Conservation (phyloP, 2,113 vertebrate species). For the Lathamus discolor region DNA sequence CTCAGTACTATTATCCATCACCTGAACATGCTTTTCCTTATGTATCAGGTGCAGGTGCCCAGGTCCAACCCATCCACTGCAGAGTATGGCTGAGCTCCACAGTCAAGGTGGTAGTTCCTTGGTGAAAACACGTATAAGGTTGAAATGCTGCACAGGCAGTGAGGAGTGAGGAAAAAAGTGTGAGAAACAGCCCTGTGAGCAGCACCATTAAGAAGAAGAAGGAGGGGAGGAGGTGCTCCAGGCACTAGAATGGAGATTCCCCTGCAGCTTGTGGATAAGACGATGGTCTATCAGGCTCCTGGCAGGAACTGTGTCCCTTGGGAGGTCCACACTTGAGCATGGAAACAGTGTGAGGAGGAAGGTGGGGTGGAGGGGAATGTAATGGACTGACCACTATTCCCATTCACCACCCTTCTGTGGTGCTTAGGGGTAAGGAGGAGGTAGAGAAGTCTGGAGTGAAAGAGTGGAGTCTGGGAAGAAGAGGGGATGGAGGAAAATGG, state of each 20-base stretch:
- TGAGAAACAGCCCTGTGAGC: background rate
- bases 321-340: background rate
- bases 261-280: background rate
- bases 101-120: rapidly evolving
- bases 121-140: rapidly evolving
- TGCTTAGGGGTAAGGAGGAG: background rate
- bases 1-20: background rate
- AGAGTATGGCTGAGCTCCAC: background rate
- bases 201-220: background rate
- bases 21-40: rapidly evolving
- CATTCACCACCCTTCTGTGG: rapidly evolving
- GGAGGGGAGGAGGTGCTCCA: background rate
- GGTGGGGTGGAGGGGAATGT: background rate
- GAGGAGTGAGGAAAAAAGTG: background rate
- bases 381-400: background rate
- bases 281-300: background rate
- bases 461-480: background rate
- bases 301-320: background rate
- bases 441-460: background rate
- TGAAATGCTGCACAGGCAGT: background rate
- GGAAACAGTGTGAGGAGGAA: background rate
- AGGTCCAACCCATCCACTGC: background rate
- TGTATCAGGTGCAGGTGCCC: rapidly evolving
- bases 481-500: background rate
- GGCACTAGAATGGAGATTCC: background rate